Conservation (phyloP, 1,140 invertebrate species). For the Oedothorax gibbosus region DNA sequence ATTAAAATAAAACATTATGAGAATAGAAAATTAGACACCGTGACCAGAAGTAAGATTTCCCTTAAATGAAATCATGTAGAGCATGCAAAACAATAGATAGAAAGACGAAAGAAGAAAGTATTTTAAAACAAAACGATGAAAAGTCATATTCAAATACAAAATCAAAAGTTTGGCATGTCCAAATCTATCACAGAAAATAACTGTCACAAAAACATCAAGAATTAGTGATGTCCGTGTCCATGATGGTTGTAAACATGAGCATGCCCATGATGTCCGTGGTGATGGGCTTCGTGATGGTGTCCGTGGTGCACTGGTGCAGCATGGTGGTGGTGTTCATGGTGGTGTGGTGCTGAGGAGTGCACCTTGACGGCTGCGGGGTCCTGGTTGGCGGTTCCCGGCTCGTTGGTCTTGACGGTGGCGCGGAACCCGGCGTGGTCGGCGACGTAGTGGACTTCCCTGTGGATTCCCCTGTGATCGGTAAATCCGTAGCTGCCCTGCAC, state of each 20-base stretch:
- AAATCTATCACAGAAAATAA: background rate
- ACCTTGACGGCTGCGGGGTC: slow-evolving; percentile 22
- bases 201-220: background rate
- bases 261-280: slow-evolving; percentile 18
- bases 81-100: too few relatives aligned
- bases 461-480: slow-evolving; percentile 42
- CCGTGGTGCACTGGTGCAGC: background rate
- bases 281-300: background rate
- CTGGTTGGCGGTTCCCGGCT: slow-evolving; percentile 58
- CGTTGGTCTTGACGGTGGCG: slow-evolving; percentile 59
- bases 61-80: too few relatives aligned
- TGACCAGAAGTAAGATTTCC: too few relatives aligned
- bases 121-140: too few relatives aligned
- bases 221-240: background rate
- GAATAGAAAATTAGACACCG: too few relatives aligned
- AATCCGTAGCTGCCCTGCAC: slow-evolving; percentile 55
- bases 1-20: too few relatives aligned
- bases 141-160: too few relatives aligned
- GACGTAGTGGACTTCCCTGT: slow-evolving; percentile 56
- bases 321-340: background rate
- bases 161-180: background rate
- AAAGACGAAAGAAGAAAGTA: too few relatives aligned
- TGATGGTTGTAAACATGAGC: background rate
- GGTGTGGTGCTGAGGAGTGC: slow-evolving; percentile 19
- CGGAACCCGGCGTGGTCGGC: slow-evolving; percentile 62